These are phyloP conservation scores for Chaetops frenatus DNA, from an alignment of 2,113 vertebrate species.

Conservation along the genomic window DNA sequence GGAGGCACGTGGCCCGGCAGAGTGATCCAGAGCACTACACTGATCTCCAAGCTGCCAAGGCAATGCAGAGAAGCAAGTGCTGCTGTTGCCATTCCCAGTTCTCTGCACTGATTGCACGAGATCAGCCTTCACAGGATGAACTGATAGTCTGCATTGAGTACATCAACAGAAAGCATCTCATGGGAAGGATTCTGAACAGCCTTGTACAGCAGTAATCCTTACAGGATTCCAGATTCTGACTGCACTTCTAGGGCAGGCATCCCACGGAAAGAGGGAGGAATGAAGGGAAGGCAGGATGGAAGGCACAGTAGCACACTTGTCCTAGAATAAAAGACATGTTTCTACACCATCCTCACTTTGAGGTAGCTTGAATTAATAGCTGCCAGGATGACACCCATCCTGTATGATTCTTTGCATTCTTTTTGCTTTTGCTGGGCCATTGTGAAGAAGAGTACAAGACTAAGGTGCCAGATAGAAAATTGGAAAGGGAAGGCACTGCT, in stretches of 20 bases:
- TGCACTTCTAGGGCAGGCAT: background rate
- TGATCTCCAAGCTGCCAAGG: background rate
- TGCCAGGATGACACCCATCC: background rate
- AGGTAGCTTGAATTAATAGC: background rate
- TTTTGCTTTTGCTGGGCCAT: background rate
- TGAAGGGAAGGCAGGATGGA: no score
- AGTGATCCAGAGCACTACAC: accelerated
- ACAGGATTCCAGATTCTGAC: background rate
- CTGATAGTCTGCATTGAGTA: background rate
- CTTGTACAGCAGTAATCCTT: background rate
- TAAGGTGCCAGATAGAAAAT: background rate
- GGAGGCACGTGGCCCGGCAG: background rate
- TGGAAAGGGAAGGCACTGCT: background rate
- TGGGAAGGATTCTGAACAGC: background rate
- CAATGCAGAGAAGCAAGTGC: background rate
- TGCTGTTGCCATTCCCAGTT: background rate
- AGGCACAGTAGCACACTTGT: background rate
- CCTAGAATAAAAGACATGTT: background rate
- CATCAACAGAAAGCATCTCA: background rate
- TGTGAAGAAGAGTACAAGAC: background rate
- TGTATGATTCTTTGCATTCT: background rate
- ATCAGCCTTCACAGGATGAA: background rate
- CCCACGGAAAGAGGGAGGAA: background rate
- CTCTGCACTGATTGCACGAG: accelerated
- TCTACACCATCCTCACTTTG: background rate